phyloP scores from a whole-genome alignment of 2,888 invertebrate genomes.

The Tiliacea citrago region DNA sequence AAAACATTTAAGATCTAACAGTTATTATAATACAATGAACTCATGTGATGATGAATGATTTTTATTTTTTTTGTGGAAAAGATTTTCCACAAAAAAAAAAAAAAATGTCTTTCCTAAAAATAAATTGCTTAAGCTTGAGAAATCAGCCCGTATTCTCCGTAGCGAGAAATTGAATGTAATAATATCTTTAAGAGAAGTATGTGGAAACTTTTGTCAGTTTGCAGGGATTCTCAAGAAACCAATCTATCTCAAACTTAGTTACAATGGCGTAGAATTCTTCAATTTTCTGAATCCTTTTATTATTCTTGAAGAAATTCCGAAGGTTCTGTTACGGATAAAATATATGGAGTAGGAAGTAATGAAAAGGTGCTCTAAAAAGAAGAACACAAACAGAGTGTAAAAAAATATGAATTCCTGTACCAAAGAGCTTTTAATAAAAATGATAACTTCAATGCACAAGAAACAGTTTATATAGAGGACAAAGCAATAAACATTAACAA shows the following conservation, averaged over 20 bases:
- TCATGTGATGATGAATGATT: too few relatives aligned
- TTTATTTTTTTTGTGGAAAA: too few relatives aligned
- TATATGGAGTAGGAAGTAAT: not conserved
- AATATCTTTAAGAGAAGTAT: constrained; percentile 38
- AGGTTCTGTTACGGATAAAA: not conserved
- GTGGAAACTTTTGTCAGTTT: constrained; percentile 42
- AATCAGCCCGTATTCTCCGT: constrained; percentile 1
- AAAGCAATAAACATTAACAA: constrained; percentile 52
- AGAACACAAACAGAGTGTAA: not conserved
- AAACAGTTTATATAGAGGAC: constrained; percentile 24
- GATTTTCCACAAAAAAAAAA: not conserved
- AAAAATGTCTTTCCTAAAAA: not conserved
- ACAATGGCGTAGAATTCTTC: constrained; percentile 36
- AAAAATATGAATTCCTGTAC: not conserved
- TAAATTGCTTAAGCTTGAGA: not conserved
- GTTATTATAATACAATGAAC: not conserved
- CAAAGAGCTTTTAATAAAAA: not conserved
- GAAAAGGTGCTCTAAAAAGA: not conserved
- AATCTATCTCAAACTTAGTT: constrained; percentile 52
- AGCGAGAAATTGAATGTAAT: constrained; percentile 44
- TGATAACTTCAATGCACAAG: constrained; percentile 9
- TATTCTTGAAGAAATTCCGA: constrained; percentile 20
- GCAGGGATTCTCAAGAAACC: constrained; percentile 40
- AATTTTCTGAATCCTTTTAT: constrained; percentile 27
- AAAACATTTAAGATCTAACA: not conserved